These are phyloP conservation scores for Ptychoptera albimana DNA, from an alignment of 2,888 invertebrate species.

Conservation along the genomic window DNA sequence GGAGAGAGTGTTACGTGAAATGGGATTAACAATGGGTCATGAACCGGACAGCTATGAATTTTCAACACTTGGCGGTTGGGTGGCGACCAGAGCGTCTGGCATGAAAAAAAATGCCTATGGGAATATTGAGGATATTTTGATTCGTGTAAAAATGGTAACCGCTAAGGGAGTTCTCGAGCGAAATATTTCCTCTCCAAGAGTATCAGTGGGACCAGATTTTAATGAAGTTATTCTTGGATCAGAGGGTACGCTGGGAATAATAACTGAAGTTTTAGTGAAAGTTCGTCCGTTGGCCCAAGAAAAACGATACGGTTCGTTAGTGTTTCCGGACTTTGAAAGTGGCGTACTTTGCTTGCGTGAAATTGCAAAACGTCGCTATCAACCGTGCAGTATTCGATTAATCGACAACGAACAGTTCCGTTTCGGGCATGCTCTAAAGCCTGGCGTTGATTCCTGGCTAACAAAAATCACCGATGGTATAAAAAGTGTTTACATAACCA, in stretches of 20 bases:
- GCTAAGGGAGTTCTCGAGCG: constrained; percentile 71
- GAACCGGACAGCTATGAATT: constrained; percentile 99
- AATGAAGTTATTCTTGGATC: constrained; percentile 81
- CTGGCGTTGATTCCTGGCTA: constrained; percentile 41
- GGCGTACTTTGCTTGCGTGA: constrained; percentile 85
- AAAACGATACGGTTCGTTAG: constrained; percentile 81
- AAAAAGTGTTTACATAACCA: constrained; percentile 76
- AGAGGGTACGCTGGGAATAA: constrained; percentile 89
- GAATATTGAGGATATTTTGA: constrained; percentile 89
- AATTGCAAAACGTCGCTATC: constrained; percentile 61
- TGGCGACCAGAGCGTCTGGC: constrained; percentile 88
- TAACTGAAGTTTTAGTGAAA: constrained; percentile 82
- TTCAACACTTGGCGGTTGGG: constrained; percentile 93
- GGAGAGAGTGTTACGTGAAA: constrained; percentile 61
- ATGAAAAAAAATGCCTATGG: constrained; percentile 99
- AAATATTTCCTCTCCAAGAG: constrained; percentile 67
- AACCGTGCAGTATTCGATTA: constrained; percentile 88
- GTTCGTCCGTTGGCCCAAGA: constrained; percentile 74
- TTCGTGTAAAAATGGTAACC: constrained; percentile 79
- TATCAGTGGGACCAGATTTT: constrained; percentile 92
- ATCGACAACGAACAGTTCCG: constrained; percentile 98
- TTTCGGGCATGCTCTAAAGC: constrained; percentile 70
- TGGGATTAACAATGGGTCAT: constrained; percentile 82
- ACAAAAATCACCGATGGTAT: constrained; percentile 52
- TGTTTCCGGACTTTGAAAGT: constrained; percentile 81